A percentile compares a stretch with the other conserved stretches of the same genome.
Evolutionary conservation across 2,113 vertebrate species (phyloP).

Genomic region (Acinonyx jubatus): DNA sequence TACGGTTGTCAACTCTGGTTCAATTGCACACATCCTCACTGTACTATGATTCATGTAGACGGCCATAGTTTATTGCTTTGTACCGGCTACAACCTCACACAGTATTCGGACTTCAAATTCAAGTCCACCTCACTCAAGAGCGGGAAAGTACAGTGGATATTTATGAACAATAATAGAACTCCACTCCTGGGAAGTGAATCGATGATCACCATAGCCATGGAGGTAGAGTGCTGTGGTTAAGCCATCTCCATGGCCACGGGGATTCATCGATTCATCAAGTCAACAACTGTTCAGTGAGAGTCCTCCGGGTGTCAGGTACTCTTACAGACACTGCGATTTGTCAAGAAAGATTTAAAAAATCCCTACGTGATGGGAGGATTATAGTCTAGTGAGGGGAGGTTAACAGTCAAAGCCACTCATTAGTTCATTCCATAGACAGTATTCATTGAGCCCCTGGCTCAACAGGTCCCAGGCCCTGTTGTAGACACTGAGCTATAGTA

Average conservation of each 20-base stretch:
- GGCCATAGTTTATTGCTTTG: neutral
- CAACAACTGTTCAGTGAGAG: neutral
- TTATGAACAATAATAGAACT: neutral
- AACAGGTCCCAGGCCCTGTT: neutral
- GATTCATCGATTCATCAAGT: neutral
- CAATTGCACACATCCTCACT: neutral
- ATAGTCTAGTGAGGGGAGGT: neutral
- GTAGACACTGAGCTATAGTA: neutral
- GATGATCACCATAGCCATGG: neutral
- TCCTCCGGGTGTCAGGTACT: neutral
- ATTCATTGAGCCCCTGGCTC: neutral
- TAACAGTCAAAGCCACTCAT: neutral
- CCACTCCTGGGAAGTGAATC: neutral
- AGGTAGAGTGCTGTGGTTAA: neutral
- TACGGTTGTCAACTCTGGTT: neutral
- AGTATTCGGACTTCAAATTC: neutral
- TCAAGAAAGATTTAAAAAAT: neutral
- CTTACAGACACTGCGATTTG: neutral
- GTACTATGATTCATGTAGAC: neutral
- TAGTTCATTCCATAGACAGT: neutral
- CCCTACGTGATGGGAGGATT: neutral
- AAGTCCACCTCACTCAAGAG: neutral
- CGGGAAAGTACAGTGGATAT: slow-evolving; percentile 2
- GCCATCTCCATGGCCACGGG: neutral
- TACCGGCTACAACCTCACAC: neutral